These are phyloP conservation scores for Margarornis squamiger DNA, from an alignment of 2,797 vertebrate species.

Conservation along the genomic window DNA sequence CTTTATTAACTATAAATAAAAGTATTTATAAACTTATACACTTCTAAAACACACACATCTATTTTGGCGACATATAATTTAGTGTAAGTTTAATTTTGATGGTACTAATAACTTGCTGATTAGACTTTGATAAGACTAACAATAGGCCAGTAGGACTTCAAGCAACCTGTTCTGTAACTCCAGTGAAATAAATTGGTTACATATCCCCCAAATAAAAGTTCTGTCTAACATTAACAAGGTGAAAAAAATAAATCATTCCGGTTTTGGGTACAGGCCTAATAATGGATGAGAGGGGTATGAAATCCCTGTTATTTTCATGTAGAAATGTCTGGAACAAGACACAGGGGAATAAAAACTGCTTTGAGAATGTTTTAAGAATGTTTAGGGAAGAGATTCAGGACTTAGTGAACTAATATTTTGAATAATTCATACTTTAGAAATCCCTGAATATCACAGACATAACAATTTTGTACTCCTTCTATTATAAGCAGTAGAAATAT, in stretches of 20 bases:
- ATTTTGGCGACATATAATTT: neutral
- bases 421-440: neutral
- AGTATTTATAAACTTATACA: neutral
- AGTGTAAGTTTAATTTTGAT: fast-evolving
- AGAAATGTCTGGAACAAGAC: neutral
- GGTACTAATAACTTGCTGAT: neutral
- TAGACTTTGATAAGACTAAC: neutral
- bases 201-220: neutral
- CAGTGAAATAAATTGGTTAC: neutral
- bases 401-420: neutral
- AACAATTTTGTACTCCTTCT: neutral
- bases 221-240: neutral
- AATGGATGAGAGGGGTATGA: neutral
- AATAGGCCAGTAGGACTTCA: neutral
- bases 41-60: neutral
- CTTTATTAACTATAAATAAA: neutral
- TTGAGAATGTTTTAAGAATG: neutral
- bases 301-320: neutral
- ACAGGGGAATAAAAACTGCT: fast-evolving
- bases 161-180: neutral
- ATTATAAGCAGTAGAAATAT: neutral
- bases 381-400: neutral
- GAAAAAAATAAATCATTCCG: neutral
- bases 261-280: neutral
- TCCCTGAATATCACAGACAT: neutral